These are phyloP conservation scores for Rhegmatorhina hoffmannsi DNA, from an alignment of 2,113 vertebrate genomes.

Conservation along the genomic window DNA sequence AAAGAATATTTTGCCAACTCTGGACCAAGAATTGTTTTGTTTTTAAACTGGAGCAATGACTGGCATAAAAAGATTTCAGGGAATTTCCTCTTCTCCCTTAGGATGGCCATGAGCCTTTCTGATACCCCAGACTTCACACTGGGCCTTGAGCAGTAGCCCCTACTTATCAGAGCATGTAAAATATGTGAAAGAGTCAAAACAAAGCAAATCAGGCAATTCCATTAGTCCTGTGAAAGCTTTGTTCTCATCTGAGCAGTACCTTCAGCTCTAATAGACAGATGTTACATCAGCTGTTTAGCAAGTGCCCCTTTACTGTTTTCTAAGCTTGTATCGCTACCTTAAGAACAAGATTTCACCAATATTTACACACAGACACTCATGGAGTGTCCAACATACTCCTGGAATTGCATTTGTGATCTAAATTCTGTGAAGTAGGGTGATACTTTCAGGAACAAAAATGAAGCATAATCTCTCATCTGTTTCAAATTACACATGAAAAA, in stretches of 20 bases:
- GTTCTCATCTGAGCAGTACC: background rate
- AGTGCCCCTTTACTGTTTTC: background rate
- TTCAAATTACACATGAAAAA: background rate
- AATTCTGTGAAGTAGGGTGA: background rate
- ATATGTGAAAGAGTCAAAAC: background rate
- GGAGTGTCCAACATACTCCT: background rate
- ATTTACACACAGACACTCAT: background rate
- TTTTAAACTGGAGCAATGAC: background rate
- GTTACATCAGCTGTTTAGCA: background rate
- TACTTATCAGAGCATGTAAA: background rate
- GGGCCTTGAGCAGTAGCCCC: background rate
- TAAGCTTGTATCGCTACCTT: background rate
- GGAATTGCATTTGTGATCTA: background rate
- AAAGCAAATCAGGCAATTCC: background rate
- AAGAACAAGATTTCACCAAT: background rate
- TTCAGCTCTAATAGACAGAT: background rate
- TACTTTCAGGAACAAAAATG: conserved; percentile 25
- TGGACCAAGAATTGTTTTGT: background rate
- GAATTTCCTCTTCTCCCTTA: conserved; percentile 13
- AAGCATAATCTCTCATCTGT: background rate
- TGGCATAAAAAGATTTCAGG: background rate
- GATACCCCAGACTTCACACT: background rate
- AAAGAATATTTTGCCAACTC: background rate
- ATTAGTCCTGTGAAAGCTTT: background rate
- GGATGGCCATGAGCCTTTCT: background rate